A percentile compares a stretch with the other conserved stretches of the same genome.
These are phyloP conservation scores for Spilosoma lubricipeda DNA, from an alignment of 2,888 invertebrate species.

Conservation along the genomic window DNA sequence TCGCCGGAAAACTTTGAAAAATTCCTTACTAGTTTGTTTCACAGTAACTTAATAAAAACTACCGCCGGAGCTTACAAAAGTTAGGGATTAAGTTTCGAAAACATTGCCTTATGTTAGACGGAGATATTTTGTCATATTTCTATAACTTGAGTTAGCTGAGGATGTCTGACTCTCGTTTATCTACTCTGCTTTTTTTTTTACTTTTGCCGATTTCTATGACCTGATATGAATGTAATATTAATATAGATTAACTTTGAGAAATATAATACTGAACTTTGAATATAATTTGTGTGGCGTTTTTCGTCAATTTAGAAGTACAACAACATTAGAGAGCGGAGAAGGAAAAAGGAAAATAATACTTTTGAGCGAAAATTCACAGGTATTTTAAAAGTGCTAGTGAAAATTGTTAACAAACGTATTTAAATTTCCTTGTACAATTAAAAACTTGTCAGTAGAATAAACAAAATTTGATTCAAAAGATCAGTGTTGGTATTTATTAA, in stretches of 20 bases:
- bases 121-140: conserved; percentile 59
- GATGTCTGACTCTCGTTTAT: conserved; percentile 1
- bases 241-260: background rate
- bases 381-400: background rate
- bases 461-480: background rate
- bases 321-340: too few species aligned
- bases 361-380: background rate
- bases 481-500: too few species aligned
- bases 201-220: background rate
- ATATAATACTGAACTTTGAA: too few species aligned
- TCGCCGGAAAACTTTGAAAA: conserved; percentile 74
- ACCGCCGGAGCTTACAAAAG: conserved; percentile 58
- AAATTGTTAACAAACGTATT: conserved; percentile 36
- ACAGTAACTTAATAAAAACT: conserved; percentile 81
- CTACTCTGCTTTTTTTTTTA: background rate
- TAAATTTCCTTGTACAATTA: too few species aligned
- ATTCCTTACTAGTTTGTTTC: conserved; percentile 79
- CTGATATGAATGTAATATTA: background rate
- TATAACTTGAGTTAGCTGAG: conserved; percentile 17
- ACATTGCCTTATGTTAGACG: conserved; percentile 57
- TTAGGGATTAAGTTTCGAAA: conserved; percentile 74
- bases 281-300: too few species aligned
- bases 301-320: too few species aligned
- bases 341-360: too few species aligned
- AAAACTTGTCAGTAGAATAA: too few species aligned